Conservation (phyloP, 1,140 invertebrate genomes). For the Tetramorium simillimum region DNA sequence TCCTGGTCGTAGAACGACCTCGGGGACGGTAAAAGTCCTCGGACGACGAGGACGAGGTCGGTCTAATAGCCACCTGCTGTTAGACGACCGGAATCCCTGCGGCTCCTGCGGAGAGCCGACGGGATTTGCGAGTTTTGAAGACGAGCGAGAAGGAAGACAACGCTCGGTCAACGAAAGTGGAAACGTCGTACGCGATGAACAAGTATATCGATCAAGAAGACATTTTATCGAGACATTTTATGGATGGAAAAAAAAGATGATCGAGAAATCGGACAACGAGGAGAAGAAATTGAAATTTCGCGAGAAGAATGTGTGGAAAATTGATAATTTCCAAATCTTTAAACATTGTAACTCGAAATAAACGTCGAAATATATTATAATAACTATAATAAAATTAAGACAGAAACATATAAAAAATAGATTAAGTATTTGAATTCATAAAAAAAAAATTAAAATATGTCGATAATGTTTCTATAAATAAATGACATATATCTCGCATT, state of each 20-base stretch:
- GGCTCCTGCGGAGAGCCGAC: slow-evolving; percentile 52
- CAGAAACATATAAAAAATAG: too few species aligned
- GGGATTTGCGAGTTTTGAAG: slow-evolving; percentile 52
- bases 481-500: too few species aligned
- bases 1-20: slow-evolving; percentile 33
- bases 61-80: slow-evolving; percentile 73
- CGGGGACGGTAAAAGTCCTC: slow-evolving; percentile 57
- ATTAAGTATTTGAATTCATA: too few species aligned
- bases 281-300: neutral
- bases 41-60: slow-evolving; percentile 24
- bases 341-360: neutral
- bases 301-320: neutral
- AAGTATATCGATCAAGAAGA: neutral
- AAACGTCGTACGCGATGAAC: neutral
- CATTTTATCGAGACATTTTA: neutral
- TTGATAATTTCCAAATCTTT: too few species aligned
- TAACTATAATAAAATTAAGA: neutral
- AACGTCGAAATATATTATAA: too few species aligned
- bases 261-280: neutral
- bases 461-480: too few species aligned
- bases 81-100: slow-evolving; percentile 59
- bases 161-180: slow-evolving; percentile 47
- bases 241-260: neutral
- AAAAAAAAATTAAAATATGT: too few species aligned
- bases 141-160: slow-evolving; percentile 1